Percentiles rank a stretch among this genome's conserved stretches.
phyloP scores from a whole-genome alignment of 2,113 vertebrate genomes.

The Salvelinus fontinalis region DNA sequence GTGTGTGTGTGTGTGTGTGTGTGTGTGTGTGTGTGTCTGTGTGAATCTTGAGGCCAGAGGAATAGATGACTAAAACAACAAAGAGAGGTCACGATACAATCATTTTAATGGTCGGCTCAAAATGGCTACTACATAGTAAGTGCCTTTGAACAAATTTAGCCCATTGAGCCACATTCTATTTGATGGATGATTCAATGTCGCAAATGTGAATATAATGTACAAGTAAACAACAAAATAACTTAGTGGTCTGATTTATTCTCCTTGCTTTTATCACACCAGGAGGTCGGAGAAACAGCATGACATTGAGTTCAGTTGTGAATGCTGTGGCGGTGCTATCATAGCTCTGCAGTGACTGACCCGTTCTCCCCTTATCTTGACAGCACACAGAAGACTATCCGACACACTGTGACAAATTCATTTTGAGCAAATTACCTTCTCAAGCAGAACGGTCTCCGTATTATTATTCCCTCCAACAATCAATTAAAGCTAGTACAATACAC shows the following conservation, averaged over 20 bases:
- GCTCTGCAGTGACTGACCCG: conserved; percentile 35
- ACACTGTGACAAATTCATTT: conserved; percentile 69
- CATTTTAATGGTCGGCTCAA: conserved; percentile 6
- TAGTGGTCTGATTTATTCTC: conserved; percentile 29
- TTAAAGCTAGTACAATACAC: conserved; percentile 63
- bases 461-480: conserved; percentile 71
- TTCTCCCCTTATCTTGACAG: conserved; percentile 63
- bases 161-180: conserved; percentile 20
- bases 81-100: conserved; percentile 8
- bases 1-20: conserved; percentile 34
- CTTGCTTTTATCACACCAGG: conserved; percentile 31
- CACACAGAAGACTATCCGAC: conserved; percentile 39
- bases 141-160: conserved; percentile 17
- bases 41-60: conserved; percentile 26
- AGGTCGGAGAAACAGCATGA: conserved; percentile 37
- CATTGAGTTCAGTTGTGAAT: conserved; percentile 36
- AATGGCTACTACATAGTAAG: conserved; percentile 7
- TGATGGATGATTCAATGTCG: conserved; percentile 12
- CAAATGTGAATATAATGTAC: not conserved
- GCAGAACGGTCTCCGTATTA: conserved; percentile 52
- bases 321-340: conserved; percentile 12
- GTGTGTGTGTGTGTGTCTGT: conserved; percentile 38
- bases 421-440: conserved; percentile 62
- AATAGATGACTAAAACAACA: conserved; percentile 25
- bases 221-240: conserved; percentile 20